Evolutionary conservation across 2,888 invertebrate species (phyloP).

Genomic region (Nephrocerus scutellatus): DNA sequence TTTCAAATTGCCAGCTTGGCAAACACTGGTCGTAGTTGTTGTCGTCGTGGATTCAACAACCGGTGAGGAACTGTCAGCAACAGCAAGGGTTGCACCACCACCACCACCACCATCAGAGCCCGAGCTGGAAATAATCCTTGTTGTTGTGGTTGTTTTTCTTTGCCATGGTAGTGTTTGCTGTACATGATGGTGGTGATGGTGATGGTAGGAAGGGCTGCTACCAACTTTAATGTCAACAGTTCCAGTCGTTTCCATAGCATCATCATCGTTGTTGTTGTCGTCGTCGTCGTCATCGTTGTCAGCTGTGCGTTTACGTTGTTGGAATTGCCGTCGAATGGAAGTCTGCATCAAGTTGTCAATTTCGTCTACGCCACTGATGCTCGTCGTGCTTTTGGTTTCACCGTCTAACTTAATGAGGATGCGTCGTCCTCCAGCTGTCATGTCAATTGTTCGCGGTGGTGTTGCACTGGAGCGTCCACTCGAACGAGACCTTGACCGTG

Average conservation of each 20-base stretch:
- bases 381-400: slow-evolving; percentile 24
- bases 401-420: slow-evolving; percentile 41
- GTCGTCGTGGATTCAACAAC: too few relatives aligned
- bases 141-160: slow-evolving; percentile 34
- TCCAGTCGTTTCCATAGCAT: slow-evolving; percentile 34
- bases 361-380: slow-evolving; percentile 27
- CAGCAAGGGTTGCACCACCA: slow-evolving; percentile 18
- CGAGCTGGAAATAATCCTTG: slow-evolving; percentile 24
- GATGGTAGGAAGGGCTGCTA: slow-evolving; percentile 34
- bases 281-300: slow-evolving; percentile 21
- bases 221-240: slow-evolving; percentile 44
- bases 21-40: slow-evolving; percentile 33
- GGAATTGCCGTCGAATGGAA: slow-evolving; percentile 28
- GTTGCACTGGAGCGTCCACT: slow-evolving; percentile 36
- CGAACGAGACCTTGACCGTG: slow-evolving; percentile 24
- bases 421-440: slow-evolving; percentile 38
- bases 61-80: too few relatives aligned
- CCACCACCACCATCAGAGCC: slow-evolving; percentile 12
- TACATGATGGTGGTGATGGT: slow-evolving; percentile 32
- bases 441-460: slow-evolving; percentile 37
- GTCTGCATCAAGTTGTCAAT: slow-evolving; percentile 32
- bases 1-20: slow-evolving; percentile 40
- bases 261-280: slow-evolving; percentile 19
- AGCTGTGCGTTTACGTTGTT: slow-evolving; percentile 10
- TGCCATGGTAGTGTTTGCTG: slow-evolving; percentile 18